A percentile compares a stretch with the other conserved stretches of the same genome.
Conservation (phyloP, 1,140 invertebrate species). For the Monochamus saltuarius region DNA sequence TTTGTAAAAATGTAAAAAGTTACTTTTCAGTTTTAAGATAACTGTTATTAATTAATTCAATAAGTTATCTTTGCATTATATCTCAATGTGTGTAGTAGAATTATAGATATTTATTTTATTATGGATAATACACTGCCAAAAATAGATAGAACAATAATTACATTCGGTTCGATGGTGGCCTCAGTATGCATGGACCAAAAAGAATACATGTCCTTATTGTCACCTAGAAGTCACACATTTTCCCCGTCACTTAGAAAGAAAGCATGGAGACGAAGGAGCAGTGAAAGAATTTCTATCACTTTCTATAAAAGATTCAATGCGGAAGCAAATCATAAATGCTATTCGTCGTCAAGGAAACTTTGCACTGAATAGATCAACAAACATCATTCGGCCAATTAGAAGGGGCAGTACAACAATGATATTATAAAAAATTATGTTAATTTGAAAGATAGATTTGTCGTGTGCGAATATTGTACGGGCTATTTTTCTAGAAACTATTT, state of each 20-base stretch:
- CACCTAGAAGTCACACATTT: slow-evolving; percentile 29
- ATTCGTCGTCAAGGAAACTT: slow-evolving; percentile 28
- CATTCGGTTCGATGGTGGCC: no score
- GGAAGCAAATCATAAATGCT: slow-evolving; percentile 20
- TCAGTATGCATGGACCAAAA: slow-evolving; percentile 24
- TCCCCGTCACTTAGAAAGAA: slow-evolving; percentile 26
- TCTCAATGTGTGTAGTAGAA: no score
- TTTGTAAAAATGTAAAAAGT: no score
- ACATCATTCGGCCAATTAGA: slow-evolving; percentile 24
- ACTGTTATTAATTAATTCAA: no score
- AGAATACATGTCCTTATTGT: slow-evolving; percentile 28
- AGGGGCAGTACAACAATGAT: slow-evolving; percentile 8
- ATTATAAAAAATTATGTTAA: slow-evolving; percentile 2
- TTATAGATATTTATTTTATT: no score
- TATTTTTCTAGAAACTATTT: slow-evolving; percentile 28
- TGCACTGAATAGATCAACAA: not conserved
- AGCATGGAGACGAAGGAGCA: slow-evolving; percentile 26
- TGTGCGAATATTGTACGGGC: slow-evolving; percentile 20
- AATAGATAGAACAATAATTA: no score
- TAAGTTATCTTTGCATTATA: no score
- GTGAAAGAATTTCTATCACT: slow-evolving; percentile 27
- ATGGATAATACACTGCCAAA: no score
- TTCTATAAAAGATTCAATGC: slow-evolving; percentile 19
- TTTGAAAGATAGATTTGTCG: slow-evolving; percentile 18
- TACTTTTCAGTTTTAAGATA: no score